Base-by-base conservation (phyloP, 2,113 vertebrate genomes). In the Phyllopteryx taeniolatus region DNA sequence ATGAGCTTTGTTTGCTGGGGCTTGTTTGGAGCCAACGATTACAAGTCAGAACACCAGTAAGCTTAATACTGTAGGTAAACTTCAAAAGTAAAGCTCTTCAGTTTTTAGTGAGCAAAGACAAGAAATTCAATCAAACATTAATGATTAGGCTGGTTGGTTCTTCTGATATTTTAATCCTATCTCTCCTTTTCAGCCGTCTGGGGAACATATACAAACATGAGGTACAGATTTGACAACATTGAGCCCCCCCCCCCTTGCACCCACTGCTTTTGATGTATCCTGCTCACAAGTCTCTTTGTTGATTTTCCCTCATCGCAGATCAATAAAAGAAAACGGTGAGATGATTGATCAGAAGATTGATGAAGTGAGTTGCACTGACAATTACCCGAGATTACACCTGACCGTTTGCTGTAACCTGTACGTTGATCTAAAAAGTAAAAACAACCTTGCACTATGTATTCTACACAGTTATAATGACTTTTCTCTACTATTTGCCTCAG, bases 301-400 rank as follows among this genome's bases (percentile, higher is more conserved):
- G 47, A 73, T 13, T 73, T 10, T 71, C 1, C 74, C 42, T 65
- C 8, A 2, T 70, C 57, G 12, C 64, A 94, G 93, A 87, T 90
- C 90, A 54, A 91, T 97, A 85, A 96, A 98, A 87, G 96, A 99
- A 84, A 94, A 94, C 0, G 93, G 94, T 20, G 95, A 98, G 75
- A 87, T 96, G 74, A 91, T 99, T 72, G 95, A 98, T 74, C 95
- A 93, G 88, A 96, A 91, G 89, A 96, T 99, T 84, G 95, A 98
- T 83, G 96, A 99, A 92, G 97, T 99, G 83, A 80, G 94, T 95
- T 8, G 46, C 19, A n/a, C 13, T 43, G 5, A 5, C n/a, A 35
- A 54, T 68, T 39, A 39, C 42, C 15, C 9, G 10, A 13, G 43
- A 4, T 13, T 42, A 13, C 15, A 33, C 15, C 2, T 33, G 31